Evolutionary conservation across 2,797 vertebrate genomes (phyloP).

Genomic region (Falco concolor): DNA sequence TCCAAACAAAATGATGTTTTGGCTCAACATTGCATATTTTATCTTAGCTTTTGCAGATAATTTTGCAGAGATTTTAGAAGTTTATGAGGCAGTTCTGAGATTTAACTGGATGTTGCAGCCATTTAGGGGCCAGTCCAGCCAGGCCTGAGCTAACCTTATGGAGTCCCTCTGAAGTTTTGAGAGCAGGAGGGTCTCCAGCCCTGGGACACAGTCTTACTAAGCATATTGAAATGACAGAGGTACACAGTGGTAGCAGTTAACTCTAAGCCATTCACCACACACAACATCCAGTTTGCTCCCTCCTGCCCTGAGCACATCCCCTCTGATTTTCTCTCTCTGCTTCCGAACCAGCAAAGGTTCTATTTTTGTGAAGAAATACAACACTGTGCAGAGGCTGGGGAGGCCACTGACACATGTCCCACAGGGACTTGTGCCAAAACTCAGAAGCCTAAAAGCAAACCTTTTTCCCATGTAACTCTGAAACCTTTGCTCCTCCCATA

Average conservation of each 20-base stretch:
- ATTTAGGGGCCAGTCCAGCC: neutral
- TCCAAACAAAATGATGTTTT: neutral
- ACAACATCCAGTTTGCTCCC: accelerated
- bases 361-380: neutral
- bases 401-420: neutral
- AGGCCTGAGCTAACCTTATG: neutral
- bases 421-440: neutral
- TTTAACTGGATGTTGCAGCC: neutral
- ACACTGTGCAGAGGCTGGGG: neutral
- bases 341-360: neutral
- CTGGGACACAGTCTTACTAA: neutral
- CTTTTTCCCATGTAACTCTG: neutral
- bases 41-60: neutral
- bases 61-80: neutral
- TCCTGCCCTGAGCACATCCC: neutral
- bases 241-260: neutral
- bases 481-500: neutral
- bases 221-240: neutral
- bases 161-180: neutral
- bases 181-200: neutral
- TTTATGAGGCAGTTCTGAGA: neutral
- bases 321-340: neutral
- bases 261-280: neutral
- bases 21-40: neutral
- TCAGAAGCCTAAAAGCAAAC: neutral